These are phyloP conservation scores for Andrena camellia DNA, from an alignment of 2,888 invertebrate species.

Conservation along the genomic window DNA sequence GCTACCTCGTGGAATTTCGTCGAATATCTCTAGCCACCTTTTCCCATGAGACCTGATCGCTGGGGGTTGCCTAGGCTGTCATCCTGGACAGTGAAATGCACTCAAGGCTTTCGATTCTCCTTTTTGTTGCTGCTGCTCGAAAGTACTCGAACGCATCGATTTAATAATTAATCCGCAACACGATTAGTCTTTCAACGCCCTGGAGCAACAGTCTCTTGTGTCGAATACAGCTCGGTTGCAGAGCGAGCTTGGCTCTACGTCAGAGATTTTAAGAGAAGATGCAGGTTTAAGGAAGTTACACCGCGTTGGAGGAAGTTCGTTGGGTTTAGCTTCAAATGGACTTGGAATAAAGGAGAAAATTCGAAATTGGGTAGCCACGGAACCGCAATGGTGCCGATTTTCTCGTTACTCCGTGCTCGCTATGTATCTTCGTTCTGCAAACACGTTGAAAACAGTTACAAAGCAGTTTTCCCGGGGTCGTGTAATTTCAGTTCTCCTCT, in stretches of 20 bases:
- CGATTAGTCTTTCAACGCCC: neutral
- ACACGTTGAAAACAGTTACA: conserved; percentile 48
- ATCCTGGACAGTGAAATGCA: conserved; percentile 61
- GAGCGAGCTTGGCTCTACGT: neutral
- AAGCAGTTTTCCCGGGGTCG: conserved; percentile 38
- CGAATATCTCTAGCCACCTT: conserved; percentile 54
- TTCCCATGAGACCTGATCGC: conserved; percentile 62
- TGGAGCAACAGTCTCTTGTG: neutral
- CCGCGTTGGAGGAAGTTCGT: no score
- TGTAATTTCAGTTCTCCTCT: conserved; percentile 44
- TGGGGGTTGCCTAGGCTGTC: conserved; percentile 28
- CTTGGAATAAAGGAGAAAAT: neutral
- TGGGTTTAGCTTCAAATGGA: neutral
- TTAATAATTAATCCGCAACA: conserved; percentile 31
- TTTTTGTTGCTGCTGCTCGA: conserved; percentile 11
- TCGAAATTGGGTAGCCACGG: neutral
- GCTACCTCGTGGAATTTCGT: conserved; percentile 67
- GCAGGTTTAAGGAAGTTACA: neutral
- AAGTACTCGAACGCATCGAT: conserved; percentile 17
- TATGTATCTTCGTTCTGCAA: conserved; percentile 29
- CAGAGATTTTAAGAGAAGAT: neutral
- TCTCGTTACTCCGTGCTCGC: neutral
- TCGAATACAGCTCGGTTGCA: neutral
- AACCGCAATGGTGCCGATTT: conserved; percentile 32
- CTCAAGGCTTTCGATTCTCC: conserved; percentile 25